These are phyloP conservation scores for Odobenus rosmarus DNA, from an alignment of 2,113 vertebrate species.

Conservation along the genomic window DNA sequence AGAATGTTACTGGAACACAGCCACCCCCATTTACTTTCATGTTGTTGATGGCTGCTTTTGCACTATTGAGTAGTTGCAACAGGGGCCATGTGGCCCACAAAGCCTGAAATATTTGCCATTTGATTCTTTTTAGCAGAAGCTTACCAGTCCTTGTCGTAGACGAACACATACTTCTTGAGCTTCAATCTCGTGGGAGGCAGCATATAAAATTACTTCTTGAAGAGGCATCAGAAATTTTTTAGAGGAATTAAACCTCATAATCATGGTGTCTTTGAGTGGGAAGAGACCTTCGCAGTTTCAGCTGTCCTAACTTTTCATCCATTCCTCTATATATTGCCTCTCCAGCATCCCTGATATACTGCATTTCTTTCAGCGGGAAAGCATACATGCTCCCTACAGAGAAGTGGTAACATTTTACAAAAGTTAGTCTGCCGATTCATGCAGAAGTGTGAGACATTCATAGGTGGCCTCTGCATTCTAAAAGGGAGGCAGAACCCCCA, in stretches of 20 bases:
- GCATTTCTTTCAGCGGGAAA: conserved; percentile 11
- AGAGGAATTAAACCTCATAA: background rate
- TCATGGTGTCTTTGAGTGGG: background rate
- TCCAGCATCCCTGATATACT: background rate
- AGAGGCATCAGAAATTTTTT: background rate
- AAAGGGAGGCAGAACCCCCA: background rate
- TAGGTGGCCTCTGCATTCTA: conserved; percentile 1
- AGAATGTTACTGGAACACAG: background rate
- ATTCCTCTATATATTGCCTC: background rate
- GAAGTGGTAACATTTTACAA: background rate
- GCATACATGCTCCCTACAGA: background rate
- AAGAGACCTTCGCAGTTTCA: background rate
- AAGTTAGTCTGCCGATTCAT: background rate
- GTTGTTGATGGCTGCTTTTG: background rate
- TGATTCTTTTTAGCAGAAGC: background rate
- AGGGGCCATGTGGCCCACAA: background rate
- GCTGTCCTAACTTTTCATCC: background rate
- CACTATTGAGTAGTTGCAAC: background rate
- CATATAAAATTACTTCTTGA: conserved; percentile 31
- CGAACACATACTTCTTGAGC: background rate
- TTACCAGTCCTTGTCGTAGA: background rate
- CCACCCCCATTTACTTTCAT: background rate
- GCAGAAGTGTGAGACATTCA: background rate
- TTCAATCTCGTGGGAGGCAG: background rate
- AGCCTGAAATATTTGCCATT: background rate